Conservation (phyloP, 2,888 invertebrate genomes). For the Copidosoma aretas region DNA sequence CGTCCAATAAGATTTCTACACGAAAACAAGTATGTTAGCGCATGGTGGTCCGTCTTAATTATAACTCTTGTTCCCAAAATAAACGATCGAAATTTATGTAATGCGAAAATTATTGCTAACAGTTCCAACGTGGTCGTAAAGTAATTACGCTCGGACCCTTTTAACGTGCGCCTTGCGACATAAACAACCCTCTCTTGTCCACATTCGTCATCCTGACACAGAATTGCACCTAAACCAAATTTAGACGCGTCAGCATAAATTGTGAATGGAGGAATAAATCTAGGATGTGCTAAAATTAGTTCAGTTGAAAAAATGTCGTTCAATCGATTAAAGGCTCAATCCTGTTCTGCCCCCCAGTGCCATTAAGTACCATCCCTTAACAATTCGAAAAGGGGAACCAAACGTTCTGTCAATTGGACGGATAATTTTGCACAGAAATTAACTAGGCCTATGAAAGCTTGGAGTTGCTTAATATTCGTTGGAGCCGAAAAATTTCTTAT, state of each 20-base stretch:
- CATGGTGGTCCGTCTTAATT: neutral
- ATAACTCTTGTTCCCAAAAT: neutral
- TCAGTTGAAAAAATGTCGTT: slow-evolving; percentile 12
- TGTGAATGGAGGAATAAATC: neutral
- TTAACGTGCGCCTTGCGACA: neutral
- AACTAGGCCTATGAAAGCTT: slow-evolving; percentile 42
- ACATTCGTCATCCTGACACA: neutral
- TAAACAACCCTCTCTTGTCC: neutral
- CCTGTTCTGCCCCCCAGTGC: slow-evolving; percentile 4
- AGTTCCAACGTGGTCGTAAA: neutral
- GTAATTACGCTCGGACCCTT: neutral
- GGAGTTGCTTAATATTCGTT: slow-evolving; percentile 36
- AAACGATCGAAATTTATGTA: neutral
- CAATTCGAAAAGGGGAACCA: slow-evolving; percentile 4
- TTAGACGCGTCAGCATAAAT: neutral
- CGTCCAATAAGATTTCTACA: neutral
- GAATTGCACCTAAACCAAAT: neutral
- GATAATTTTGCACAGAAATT: slow-evolving; percentile 42
- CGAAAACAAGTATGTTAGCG: neutral
- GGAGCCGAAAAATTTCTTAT: slow-evolving; percentile 18
- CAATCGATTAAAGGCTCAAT: slow-evolving; percentile 14
- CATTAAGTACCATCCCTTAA: slow-evolving; percentile 16
- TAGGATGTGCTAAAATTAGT: neutral
- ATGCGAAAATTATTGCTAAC: neutral
- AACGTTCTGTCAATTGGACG: slow-evolving; percentile 29